Base-by-base conservation (phyloP, 2,797 vertebrate genomes). In the Platyrinchus mystaceus region DNA sequence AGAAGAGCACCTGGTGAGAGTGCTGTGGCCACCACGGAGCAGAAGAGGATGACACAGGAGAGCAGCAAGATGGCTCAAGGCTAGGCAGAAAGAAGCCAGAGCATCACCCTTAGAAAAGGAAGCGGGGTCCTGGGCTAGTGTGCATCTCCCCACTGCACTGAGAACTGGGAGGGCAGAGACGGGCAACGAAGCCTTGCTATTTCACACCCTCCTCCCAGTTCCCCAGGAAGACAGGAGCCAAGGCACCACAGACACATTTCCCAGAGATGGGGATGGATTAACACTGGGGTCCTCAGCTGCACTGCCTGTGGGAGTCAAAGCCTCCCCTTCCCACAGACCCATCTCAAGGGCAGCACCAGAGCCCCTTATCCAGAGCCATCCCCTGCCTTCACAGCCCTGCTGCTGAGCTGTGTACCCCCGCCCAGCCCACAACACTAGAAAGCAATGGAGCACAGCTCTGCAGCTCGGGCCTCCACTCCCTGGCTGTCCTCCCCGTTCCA, bases 401-500 rank as follows among this genome's bases (percentile, higher is more conserved):
- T 50, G 63, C 78, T 21, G 41, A 27, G 62, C 50, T 23, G 7
- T 0, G 37, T 7, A 5, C 1, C 23, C 44, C 14, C 0, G 0
- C 30, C 3, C 11, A 44, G 68, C 7, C 68, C 59, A 17, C 36
- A 14, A 12, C 0, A 20, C 69, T 18, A 41, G 11, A 10, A 10
- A 63, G 46, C 5, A 32, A 53, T 2, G 39, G 30, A 52, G 77
- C 2, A 36, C 79, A 13, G 7, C 58, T 46, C 73, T 41, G 77
- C 74, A 64, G 46, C 82, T 44, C 0, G 1, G 78, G 50, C 63
- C 89, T 34, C 62, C 47, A 1, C 3, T 55, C 64, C 21, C 78
- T 26, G 36, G 82, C 74, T 12, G 15, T 16, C 26, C 68, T 69
- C 56, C 85, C 75, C 7, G 7, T 69, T 76, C 52, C 93, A 79